Base-by-base conservation (phyloP, 2,888 invertebrate species). In the Caenorhabditis sp. region DNA sequence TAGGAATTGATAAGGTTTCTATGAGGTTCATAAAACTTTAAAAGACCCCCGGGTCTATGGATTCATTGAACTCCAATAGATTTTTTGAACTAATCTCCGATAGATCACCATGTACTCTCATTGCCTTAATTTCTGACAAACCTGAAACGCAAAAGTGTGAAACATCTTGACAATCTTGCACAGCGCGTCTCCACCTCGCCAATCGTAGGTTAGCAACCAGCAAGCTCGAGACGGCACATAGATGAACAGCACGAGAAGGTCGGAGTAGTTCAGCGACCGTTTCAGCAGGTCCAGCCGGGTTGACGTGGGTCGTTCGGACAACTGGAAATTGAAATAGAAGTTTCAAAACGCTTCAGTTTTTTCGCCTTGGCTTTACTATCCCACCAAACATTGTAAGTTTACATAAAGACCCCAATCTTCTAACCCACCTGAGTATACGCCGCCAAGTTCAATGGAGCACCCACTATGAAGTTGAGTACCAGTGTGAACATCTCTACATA, bases 181-280 rank as follows among this genome's bases (percentile, higher is more conserved):
- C 47, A 92, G 81, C 3, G 90, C 69, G 70, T 90, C 90, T 31
- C 92, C 92, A 2, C 91, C 92, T n/a, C 90, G 76, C 91, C 91
- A 92, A 72, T 89, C 90, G 75, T 92, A 92, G 4, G 92, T 92
- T 47, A 91, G 59, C 14, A 91, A 83, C 92, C 92, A 92, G 70
- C 90, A 90, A 5, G 83, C 79, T 56, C 86, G 76, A 0, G 89
- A 89, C 14, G 92, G 90, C 1, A 91, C 89, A 77, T 90, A 92
- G 76, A 92, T 84, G 84, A 92, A 92, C n/a, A 92, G 70, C 22
- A 92, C 90, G n/a, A 92, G 85, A 35, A 92, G 86, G 85, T 92
- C 92, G 24, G 91, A 86, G 68, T 89, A 87, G 84, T 92, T 92
- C 22, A 92, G 86, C 56, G 91, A 90, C 24, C 88, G 82, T 68